Percentiles rank a stretch among this genome's conserved stretches.
phyloP scores from a whole-genome alignment of 1,140 invertebrate species.

The Andrena cerasifolii region DNA sequence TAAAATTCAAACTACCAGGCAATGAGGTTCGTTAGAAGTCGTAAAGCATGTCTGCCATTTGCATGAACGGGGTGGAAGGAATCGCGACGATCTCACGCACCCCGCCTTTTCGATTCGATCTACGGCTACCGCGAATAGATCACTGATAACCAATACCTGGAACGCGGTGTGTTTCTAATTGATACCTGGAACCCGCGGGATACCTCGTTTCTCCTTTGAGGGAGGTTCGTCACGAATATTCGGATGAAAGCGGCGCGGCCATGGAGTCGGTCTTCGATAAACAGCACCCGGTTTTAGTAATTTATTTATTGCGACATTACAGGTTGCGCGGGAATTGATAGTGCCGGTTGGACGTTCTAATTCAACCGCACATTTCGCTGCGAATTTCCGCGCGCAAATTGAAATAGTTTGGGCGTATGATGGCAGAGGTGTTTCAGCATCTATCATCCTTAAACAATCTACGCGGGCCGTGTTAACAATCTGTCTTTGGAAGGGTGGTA shows the following conservation, averaged over 20 bases:
- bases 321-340: too few species aligned
- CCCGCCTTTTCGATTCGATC: slow-evolving; percentile 4
- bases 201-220: too few species aligned
- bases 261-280: too few species aligned
- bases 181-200: slow-evolving; percentile 11
- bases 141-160: slow-evolving; percentile 55
- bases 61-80: slow-evolving; percentile 34
- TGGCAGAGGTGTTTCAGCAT: slow-evolving; percentile 23
- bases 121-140: slow-evolving; percentile 31
- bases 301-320: too few species aligned
- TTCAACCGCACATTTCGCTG: background rate
- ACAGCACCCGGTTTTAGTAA: background rate
- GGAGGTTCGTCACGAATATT: background rate
- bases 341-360: too few species aligned
- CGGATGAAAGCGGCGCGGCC: too few species aligned
- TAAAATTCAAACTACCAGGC: slow-evolving; percentile 54
- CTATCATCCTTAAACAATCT: slow-evolving; percentile 34
- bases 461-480: slow-evolving; percentile 44
- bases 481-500: slow-evolving; percentile 38
- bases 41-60: slow-evolving; percentile 46
- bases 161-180: slow-evolving; percentile 29
- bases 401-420: slow-evolving; percentile 24
- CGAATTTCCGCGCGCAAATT: background rate
- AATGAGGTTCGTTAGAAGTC: slow-evolving; percentile 52
- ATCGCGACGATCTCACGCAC: slow-evolving; percentile 29